A percentile compares a stretch with the other conserved stretches of the same genome.
Conservation (phyloP, 2,797 vertebrate genomes). For the Molossus alvarezi region DNA sequence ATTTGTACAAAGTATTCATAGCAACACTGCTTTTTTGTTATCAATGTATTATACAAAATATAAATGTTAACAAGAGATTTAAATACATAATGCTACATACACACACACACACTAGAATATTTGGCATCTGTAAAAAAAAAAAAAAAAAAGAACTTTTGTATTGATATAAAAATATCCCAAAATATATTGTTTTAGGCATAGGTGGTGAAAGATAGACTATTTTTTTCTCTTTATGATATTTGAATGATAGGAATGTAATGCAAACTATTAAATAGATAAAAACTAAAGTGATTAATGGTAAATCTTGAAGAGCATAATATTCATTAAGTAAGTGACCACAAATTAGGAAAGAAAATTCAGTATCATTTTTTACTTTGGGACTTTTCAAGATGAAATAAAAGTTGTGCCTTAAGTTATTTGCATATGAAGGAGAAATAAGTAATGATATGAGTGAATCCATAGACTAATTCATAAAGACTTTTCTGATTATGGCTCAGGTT, state of each 20-base stretch:
- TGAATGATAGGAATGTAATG: background rate
- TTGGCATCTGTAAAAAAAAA: background rate
- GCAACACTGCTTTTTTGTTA: background rate
- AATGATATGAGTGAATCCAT: too few relatives aligned
- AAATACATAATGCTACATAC: background rate
- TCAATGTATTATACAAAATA: background rate
- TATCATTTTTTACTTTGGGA: too few relatives aligned
- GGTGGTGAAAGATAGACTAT: background rate
- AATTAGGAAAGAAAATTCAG: too few relatives aligned
- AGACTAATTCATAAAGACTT: too few relatives aligned
- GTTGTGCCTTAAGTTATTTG: too few relatives aligned
- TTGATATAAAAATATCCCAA: conserved; percentile 16
- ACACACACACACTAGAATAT: background rate
- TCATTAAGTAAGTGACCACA: background rate
- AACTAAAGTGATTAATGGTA: background rate
- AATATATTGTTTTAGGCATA: background rate
- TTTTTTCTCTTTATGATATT: background rate
- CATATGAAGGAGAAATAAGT: too few relatives aligned
- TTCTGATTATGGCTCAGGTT: too few relatives aligned
- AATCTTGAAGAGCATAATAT: background rate
- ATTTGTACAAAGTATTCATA: background rate
- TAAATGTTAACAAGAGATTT: background rate
- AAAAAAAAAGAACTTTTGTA: background rate
- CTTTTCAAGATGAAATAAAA: too few relatives aligned
- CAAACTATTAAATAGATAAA: conserved; percentile 13